Evolutionary conservation across 2,797 vertebrate genomes (phyloP), one percentile per base, ranked within the genome.

Genomic region (Anguilla megastoma): DNA sequence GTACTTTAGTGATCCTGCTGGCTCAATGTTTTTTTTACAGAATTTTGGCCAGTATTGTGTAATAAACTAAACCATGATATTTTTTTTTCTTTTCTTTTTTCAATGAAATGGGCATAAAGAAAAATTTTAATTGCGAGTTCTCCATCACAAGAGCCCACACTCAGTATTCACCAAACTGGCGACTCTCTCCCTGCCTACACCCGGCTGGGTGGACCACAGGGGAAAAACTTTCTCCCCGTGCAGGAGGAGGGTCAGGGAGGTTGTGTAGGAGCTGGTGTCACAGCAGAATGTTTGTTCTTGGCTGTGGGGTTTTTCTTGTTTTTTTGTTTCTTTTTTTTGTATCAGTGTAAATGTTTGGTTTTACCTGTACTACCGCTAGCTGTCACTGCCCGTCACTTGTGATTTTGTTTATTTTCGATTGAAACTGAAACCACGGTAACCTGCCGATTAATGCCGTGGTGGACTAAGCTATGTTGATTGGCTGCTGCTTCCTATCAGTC

Each of bases 391-490:
- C 91, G 95, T 92, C 91, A 91, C 91, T 90, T 90, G 83, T 88
- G 66, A 82, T 90, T 90, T 89, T 8, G 87, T 90, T 92, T 88
- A 86, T 91, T 82, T 86, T 66, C 79, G 86, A 94, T 92, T 93
- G 92, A 82, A 82, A 94, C 33, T 93, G 93, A 93, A 93, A 93
- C 91, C 93, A 92, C 90, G 90, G 93, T 93, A 93, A 93, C 91
- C 74, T 92, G 91, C 86, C 91, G 91, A 93, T 93, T 94, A 85
- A 90, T 90, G 91, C 91, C 89, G 91, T 83, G 94, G 94, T 94
- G 92, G 95, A 93, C 94, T 95, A 96, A 96, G 95, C 94, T 95
- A 95, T 95, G 94, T 95, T 95, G 95, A 94, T 93, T 92, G 91
- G 95, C 95, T 96, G 96, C 96, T 96, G 96, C 95, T 95, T 94